Base-by-base conservation (phyloP, 2,797 vertebrate genomes). In the Sarcoramphus papa region DNA sequence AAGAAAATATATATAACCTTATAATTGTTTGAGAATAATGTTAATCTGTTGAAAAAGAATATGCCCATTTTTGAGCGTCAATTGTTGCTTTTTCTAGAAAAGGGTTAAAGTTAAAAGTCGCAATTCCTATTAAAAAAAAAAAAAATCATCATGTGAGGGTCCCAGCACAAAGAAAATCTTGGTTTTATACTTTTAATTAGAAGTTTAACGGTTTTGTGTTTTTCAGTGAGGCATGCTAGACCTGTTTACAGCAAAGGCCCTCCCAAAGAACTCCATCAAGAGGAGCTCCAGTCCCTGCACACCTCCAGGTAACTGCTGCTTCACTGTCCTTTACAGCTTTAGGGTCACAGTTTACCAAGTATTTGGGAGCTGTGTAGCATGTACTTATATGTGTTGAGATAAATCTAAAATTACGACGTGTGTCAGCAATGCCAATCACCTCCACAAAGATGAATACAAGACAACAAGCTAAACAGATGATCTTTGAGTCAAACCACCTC, bases 141-240 rank as follows among this genome's bases (percentile, higher is more conserved):
- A 19, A 48, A 7, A 9, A 12, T 17, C 1, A 25, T 3, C 30
- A 57, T 25, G 5, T 16, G 14, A n/a, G 3, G 5, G 9, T 40
- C 14, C 13, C 24, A 63, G 10, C 6, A 76, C 6, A 43, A 60
- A 53, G 16, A 56, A 72, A 23, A 78, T 41, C 7, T 10, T 48
- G 1, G 0, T 3, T 91, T 72, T 65, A 35, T 45, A 31, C 4
- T 45, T 74, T 19, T 63, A 56, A 54, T 40, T 41, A 70, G 41
- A 80, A 43, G 24, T 31, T 22, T 21, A 85, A 63, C 4, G 41
- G 1, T 21, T 78, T n/a, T 62, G 5, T 20, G 7, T 3, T 76
- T 83, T 30, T 47, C 51, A 54, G 12, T 11, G 31, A 57, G 47
- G 11, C 9, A 50, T 5, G 7, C n/a, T 47, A 72, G 85, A 35